Base-by-base conservation (phyloP, 2,888 invertebrate genomes). In the Pachydiplax longipennis region DNA sequence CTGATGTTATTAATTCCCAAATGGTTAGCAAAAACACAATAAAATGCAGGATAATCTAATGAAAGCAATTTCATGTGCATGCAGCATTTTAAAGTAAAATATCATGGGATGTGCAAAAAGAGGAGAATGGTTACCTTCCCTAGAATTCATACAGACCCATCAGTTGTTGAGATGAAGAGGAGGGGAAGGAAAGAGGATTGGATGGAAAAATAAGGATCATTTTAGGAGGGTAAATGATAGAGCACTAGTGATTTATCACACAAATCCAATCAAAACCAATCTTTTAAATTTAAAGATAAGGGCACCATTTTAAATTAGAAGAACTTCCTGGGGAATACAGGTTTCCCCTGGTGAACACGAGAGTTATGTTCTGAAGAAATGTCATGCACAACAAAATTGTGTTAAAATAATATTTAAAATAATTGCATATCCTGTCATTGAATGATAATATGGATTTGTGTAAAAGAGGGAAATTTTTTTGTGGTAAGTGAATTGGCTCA, bases 241-340 rank as follows among this genome's bases (percentile, higher is more conserved):
- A 87, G 87, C 87, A 87, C 58, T 35, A 61, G 73, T 87, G 87
- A 87, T 87, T 87, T 61, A 61, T 61, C 58, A 87, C 87, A 87
- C 87, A 61, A 40, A 87, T 37, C n/a, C n/a, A n/a, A n/a, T n/a
- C n/a, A n/a, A n/a, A n/a, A n/a, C n/a, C n/a, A n/a, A n/a, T n/a
- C 83, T 87, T 87, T 87, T n/a, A 25, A 37, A 87, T 73, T 8
- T 25, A 4, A 31, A 31, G 31, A 73, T 31, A 15, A 73, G 73
- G 73, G 31, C 25, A 73, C 73, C 25, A 73, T 73, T 65, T 25
- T 31, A 73, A 31, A 12, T 73, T 31, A 73, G 25, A 73, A 31
- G 31, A 65, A 4, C 8, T 44, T 44, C 1, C 8, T 44, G 44
- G 44, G 6, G 8, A 44, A 44, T n/a, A n/a, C n/a, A n/a, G n/a